phyloP scores from a whole-genome alignment of 2,113 vertebrate species.

The Trematocara nigrifrons region DNA sequence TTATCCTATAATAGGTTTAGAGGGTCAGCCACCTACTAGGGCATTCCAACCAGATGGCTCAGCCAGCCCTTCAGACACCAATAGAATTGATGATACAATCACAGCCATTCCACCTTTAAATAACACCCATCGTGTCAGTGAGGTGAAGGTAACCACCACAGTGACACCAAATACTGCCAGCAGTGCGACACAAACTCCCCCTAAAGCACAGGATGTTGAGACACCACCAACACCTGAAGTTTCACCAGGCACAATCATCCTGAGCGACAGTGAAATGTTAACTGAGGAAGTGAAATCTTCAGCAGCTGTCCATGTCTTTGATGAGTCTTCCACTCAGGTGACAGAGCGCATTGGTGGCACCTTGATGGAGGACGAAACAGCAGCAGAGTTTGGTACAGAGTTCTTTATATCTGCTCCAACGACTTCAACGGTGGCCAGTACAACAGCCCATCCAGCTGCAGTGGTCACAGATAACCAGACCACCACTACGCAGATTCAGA shows the following conservation, averaged over 20 bases:
- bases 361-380: conserved; percentile 30
- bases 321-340: conserved; percentile 16
- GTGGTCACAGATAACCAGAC: conserved; percentile 57
- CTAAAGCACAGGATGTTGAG: neutral
- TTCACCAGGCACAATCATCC: conserved; percentile 12
- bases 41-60: neutral
- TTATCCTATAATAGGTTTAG: neutral
- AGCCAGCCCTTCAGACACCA: neutral
- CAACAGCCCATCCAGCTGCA: conserved; percentile 45
- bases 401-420: conserved; percentile 67
- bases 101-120: neutral
- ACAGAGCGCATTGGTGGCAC: conserved; percentile 17
- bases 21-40: neutral
- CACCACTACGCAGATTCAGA: conserved; percentile 67
- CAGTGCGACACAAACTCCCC: neutral
- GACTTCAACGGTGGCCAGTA: conserved; percentile 43
- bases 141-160: neutral
- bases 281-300: conserved; percentile 64
- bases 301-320: conserved; percentile 62
- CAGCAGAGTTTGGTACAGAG: conserved; percentile 71
- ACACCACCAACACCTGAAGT: neutral
- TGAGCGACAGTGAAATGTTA: conserved; percentile 53
- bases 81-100: neutral
- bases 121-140: conserved; percentile 6
- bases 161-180: neutral